Conservation (phyloP, 2,888 invertebrate species). For the Rhamphomyia laevipes region DNA sequence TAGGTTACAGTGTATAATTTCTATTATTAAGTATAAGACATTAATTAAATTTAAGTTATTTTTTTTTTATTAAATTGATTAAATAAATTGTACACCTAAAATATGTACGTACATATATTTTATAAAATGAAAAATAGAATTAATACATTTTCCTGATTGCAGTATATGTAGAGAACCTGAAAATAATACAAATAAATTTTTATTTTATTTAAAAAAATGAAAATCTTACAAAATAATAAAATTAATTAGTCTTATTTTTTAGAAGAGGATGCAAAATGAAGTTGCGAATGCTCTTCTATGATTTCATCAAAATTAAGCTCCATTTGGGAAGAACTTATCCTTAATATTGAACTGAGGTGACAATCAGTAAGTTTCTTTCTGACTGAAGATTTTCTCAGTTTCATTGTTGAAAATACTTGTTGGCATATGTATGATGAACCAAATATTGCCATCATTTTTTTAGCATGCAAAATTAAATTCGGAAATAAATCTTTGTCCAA, state of each 20-base stretch:
- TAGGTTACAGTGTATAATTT: too few relatives aligned
- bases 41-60: neutral
- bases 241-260: constrained; percentile 1
- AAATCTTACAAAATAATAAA: neutral
- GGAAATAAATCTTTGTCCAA: neutral
- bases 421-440: neutral
- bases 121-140: neutral
- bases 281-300: neutral
- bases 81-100: too few relatives aligned
- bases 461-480: neutral
- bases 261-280: neutral
- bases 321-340: neutral
- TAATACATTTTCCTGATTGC: neutral
- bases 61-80: neutral
- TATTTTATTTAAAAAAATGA: neutral
- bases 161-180: neutral
- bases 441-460: neutral
- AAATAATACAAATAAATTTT: neutral
- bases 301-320: neutral
- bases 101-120: neutral
- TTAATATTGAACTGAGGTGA: neutral
- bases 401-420: constrained; percentile 1
- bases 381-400: neutral
- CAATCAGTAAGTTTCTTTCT: neutral
- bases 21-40: neutral